Evolutionary conservation across 2,113 vertebrate genomes (phyloP).

Genomic region (Daubentonia madagascariensis): DNA sequence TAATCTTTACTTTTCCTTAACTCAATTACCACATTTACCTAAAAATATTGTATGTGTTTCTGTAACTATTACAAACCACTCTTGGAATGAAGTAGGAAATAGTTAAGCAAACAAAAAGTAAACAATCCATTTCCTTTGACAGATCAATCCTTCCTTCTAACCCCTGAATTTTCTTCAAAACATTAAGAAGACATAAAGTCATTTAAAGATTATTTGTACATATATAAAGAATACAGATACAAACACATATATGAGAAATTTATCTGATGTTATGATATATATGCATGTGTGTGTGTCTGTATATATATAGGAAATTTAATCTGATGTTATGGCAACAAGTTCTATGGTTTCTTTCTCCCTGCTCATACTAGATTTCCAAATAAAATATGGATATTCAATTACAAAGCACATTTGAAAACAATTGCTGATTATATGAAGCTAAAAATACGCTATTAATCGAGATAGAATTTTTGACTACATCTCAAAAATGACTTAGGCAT

Average conservation of each 20-base stretch:
- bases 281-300: background rate
- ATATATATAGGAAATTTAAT: background rate
- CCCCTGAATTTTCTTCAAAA: background rate
- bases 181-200: background rate
- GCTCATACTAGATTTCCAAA: slow-evolving; percentile 13
- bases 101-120: background rate
- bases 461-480: slow-evolving; percentile 16
- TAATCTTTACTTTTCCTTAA: background rate
- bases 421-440: background rate
- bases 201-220: slow-evolving; percentile 33
- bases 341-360: background rate
- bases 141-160: background rate
- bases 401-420: slow-evolving; percentile 44
- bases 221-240: background rate
- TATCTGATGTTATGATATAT: background rate
- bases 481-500: slow-evolving; percentile 29
- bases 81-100: background rate
- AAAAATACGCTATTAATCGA: slow-evolving; percentile 23
- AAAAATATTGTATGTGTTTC: background rate
- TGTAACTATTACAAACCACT: background rate
- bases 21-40: background rate
- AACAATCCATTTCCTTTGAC: background rate
- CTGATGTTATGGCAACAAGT: background rate
- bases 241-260: background rate
- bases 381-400: slow-evolving; percentile 23